phyloP scores from a whole-genome alignment of 2,113 vertebrate genomes.

The Mustelus asterias region DNA sequence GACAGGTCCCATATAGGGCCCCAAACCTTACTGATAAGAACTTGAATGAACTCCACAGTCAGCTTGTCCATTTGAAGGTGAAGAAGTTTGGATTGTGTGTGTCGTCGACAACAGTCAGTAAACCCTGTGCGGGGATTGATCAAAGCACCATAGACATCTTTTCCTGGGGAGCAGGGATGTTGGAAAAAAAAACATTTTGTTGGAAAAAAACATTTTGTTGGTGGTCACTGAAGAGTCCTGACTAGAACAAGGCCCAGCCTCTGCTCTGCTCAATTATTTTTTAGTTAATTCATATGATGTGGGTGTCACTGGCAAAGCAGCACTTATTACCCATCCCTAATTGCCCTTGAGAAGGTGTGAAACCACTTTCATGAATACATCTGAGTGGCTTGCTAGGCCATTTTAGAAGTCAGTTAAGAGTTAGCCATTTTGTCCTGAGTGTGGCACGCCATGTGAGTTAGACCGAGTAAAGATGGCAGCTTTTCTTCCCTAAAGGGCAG shows the following conservation, averaged over 20 bases:
- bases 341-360: too few species aligned
- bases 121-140: background rate
- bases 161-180: background rate
- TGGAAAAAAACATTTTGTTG: background rate
- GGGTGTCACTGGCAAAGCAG: too few species aligned
- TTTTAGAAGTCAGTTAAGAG: too few species aligned
- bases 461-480: too few species aligned
- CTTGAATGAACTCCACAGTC: background rate
- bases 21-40: background rate
- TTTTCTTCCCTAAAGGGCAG: too few species aligned
- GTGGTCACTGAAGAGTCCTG: background rate
- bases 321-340: too few species aligned
- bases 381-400: too few species aligned
- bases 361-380: too few species aligned
- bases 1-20: background rate
- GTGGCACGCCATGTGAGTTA: too few species aligned
- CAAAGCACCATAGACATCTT: background rate
- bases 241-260: background rate
- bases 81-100: background rate
- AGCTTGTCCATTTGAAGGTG: background rate
- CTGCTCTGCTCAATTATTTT: background rate
- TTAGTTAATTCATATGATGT: too few species aligned
- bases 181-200: background rate
- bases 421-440: too few species aligned
- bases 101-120: background rate